These are phyloP conservation scores for Astreopora myriophthalma DNA, from an alignment of 64 coral and sea anemone genomes.

Conservation along the genomic window DNA sequence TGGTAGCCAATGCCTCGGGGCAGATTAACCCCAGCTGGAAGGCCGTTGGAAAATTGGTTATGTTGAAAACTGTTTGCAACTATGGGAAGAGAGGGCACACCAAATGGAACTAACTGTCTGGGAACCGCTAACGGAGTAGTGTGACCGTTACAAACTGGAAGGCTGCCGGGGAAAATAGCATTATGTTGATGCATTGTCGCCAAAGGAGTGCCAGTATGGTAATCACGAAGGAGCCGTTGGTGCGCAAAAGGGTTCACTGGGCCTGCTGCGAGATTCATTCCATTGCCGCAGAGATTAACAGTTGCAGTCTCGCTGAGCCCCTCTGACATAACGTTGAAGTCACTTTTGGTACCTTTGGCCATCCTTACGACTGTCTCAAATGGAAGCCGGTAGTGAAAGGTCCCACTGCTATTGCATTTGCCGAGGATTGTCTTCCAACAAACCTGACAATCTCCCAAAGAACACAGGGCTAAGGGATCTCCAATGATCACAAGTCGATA, in stretches of 20 bases:
- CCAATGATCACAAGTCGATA: slow-evolving; percentile 84
- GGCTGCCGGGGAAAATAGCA: neutral
- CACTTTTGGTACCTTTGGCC: slow-evolving; percentile 52
- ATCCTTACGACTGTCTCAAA: slow-evolving; percentile 73
- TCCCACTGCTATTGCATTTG: slow-evolving; percentile 90
- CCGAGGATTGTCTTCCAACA: slow-evolving; percentile 90
- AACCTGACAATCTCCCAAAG: slow-evolving; percentile 73
- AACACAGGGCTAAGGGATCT: slow-evolving; percentile 91
- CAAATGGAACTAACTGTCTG: neutral
- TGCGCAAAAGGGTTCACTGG: neutral
- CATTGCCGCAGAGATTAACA: neutral
- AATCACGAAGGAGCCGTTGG: neutral
- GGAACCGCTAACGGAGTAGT: neutral
- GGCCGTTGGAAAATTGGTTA: neutral
- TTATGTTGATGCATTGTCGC: neutral
- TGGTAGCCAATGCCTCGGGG: neutral
- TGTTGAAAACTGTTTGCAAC: neutral
- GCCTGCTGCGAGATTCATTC: neutral
- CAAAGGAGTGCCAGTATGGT: neutral
- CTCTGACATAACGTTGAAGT: neutral
- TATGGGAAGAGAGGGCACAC: neutral
- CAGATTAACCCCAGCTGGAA: neutral
- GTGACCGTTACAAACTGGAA: neutral
- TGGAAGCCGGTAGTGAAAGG: slow-evolving; percentile 89
- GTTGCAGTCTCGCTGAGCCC: neutral